Evolutionary conservation across 30 jellyfish, hydroid and myxozoan species (phyloP).

Genomic region (Turritopsis rubra): DNA sequence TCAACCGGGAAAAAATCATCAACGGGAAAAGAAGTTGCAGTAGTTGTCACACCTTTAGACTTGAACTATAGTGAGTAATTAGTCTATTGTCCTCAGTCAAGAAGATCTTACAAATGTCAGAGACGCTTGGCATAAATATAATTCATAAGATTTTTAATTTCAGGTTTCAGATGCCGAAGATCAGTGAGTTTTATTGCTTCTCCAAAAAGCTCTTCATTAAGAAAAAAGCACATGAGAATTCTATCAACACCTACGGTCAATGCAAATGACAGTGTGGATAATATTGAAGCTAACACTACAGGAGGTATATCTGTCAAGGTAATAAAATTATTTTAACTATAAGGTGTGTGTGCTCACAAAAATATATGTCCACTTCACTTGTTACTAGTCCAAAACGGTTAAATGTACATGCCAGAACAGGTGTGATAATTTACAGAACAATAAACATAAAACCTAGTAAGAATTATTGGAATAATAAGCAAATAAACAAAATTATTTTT

Average conservation of each 20-base stretch:
- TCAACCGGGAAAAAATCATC: background rate
- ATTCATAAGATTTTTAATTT: too few relatives aligned
- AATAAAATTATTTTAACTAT: too few relatives aligned
- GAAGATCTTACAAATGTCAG: background rate
- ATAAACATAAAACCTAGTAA: too few relatives aligned
- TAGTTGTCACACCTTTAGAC: background rate
- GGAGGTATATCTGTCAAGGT: too few relatives aligned
- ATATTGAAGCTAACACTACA: background rate
- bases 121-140: background rate
- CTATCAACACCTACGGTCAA: background rate
- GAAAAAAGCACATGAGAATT: background rate
- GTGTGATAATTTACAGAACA: too few relatives aligned
- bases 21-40: background rate
- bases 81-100: background rate
- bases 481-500: too few relatives aligned
- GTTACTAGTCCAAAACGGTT: too few relatives aligned
- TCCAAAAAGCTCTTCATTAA: background rate
- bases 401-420: too few relatives aligned
- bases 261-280: background rate
- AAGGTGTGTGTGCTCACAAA: too few relatives aligned
- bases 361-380: too few relatives aligned
- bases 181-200: conserved; percentile 1
- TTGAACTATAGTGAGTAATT: background rate
- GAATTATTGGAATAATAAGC: too few relatives aligned
- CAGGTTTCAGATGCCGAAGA: conserved; percentile 9